A percentile compares a stretch with the other conserved stretches of the same genome.
Conservation (phyloP, 2,888 invertebrate genomes). For the Microctonus aethiopoides region DNA sequence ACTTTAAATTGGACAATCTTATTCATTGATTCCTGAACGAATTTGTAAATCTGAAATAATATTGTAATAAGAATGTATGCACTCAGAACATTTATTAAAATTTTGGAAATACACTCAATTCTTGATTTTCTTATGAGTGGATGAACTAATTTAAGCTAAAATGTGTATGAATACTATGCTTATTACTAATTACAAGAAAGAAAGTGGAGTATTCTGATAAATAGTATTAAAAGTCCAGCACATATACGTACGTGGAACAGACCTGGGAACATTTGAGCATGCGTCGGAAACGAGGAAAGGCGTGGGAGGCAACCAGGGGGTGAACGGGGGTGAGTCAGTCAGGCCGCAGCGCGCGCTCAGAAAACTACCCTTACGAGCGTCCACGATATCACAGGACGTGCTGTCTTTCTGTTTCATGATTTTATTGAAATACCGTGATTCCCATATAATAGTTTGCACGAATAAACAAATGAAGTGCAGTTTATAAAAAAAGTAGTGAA, state of each 20-base stretch:
- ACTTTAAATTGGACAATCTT: background rate
- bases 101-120: no score
- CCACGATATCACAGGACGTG: conserved; percentile 39
- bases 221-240: conserved; percentile 5
- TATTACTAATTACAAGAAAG: background rate
- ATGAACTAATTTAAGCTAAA: no score
- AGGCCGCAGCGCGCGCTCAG: conserved; percentile 67
- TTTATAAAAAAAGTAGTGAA: background rate
- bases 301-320: conserved; percentile 47
- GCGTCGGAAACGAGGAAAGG: conserved; percentile 33
- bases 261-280: conserved; percentile 26
- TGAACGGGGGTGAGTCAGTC: conserved; percentile 65
- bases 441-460: background rate
- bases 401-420: conserved; percentile 10
- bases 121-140: no score
- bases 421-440: background rate
- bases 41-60: no score
- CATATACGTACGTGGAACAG: conserved; percentile 14
- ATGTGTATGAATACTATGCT: no score
- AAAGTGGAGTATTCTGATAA: background rate
- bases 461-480: background rate
- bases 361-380: conserved; percentile 63
- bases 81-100: no score
- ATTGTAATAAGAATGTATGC: no score
- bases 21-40: background rate